phyloP scores from a whole-genome alignment of 64 coral and sea anemone species.

The Pocillopora verrucosa region DNA sequence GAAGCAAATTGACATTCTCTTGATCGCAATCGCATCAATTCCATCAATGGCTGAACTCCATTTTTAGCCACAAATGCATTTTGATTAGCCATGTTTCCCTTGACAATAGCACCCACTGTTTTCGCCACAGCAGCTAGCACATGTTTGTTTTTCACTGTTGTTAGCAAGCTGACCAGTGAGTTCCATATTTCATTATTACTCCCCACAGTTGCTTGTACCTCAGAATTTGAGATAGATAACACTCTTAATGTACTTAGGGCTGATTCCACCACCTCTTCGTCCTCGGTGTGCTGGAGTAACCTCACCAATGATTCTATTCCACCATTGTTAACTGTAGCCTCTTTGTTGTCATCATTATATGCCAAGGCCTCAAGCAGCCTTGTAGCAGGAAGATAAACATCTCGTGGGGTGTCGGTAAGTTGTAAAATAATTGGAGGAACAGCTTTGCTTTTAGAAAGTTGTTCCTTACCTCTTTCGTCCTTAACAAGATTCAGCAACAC shows the following conservation, averaged over 20 bases:
- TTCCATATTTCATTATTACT: conserved; percentile 76
- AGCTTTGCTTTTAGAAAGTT: conserved; percentile 14
- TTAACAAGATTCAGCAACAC: conserved; percentile 72
- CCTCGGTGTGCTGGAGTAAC: conserved; percentile 63
- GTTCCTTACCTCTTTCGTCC: conserved; percentile 46
- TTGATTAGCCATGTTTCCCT: conserved; percentile 77
- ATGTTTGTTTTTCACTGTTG: conserved; percentile 77
- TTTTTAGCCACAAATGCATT: conserved; percentile 89
- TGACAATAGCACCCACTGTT: conserved; percentile 76
- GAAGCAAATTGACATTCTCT: conserved; percentile 89
- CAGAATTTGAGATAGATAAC: conserved; percentile 71
- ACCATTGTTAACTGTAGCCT: conserved; percentile 67
- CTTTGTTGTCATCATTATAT: conserved; percentile 50
- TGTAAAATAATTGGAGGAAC: conserved; percentile 66
- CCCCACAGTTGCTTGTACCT: conserved; percentile 81
- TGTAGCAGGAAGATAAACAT: conserved; percentile 69
- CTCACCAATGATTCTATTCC: conserved; percentile 76
- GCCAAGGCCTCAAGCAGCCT: conserved; percentile 73
- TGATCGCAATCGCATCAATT: conserved; percentile 63
- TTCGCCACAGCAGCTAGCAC: conserved; percentile 79
- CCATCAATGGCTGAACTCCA: conserved; percentile 81
- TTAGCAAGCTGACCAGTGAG: conserved; percentile 66
- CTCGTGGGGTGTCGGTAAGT: conserved; percentile 55
- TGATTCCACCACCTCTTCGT: conserved; percentile 80
- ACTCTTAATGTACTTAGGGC: conserved; percentile 64